Evolutionary conservation across 2,797 vertebrate genomes (phyloP), one percentile per base, ranked within the genome.

Genomic region (Microctenopoma lineatum): DNA sequence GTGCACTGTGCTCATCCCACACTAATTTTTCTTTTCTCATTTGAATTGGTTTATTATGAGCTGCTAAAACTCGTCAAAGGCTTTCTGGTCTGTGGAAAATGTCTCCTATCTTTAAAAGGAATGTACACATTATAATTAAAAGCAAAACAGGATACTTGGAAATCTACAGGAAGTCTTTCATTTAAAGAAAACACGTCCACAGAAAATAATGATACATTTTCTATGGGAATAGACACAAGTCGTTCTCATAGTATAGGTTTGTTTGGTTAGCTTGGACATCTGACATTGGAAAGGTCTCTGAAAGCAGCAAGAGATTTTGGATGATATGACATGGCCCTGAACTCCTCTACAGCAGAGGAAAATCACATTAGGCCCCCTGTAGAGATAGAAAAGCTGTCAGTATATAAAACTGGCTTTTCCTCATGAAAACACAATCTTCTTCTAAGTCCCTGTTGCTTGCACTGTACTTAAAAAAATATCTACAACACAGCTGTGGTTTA

Each of bases 401-500:
- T 67, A 42, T 39, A 60, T 73, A 59, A 48, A 82, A 81, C 50
- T 29, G 5, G 2, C 2, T 72, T 72, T 60, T 50, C 59, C 7
- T 74, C 60, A 59, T 68, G 52, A 75, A 73, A 60, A 81, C 50
- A 70, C 42, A 36, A 70, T 71, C 67, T 56, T 69, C 45, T 38
- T 56, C 1, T 2, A 32, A 71, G 26, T 48, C 51, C 66, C 73
- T 38, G 67, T 79, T 84, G 77, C 56, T 26, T 72, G 66, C 27
- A 14, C 51, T 74, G 51, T 44, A 73, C 76, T 70, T 36, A 69
- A 68, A 72, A 81, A 73, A 59, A 34, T 52, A 77, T 73, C 52
- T 51, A 41, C 52, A 74, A 63, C 48, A 52, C 85, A 88, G 86
- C 83, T 90, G 89, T 60, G 76, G 73, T 73, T 75, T n/a, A 48